These are phyloP conservation scores for Electrona antarctica DNA, from an alignment of 2,113 vertebrate species.

Conservation along the genomic window DNA sequence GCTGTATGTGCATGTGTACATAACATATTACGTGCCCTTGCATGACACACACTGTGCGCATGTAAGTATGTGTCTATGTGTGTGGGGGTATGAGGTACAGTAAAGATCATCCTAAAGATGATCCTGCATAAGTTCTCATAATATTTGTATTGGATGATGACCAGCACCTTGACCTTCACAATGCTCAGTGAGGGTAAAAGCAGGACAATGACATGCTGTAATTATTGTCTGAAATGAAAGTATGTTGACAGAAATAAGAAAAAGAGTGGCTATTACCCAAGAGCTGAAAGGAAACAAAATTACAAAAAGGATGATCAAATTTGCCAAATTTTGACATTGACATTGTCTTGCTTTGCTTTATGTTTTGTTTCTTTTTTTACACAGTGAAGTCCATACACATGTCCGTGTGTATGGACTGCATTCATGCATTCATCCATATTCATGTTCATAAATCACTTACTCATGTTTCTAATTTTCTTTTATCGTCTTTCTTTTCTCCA, in stretches of 20 bases:
- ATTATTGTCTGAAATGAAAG: background rate
- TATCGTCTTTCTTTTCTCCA: conserved; percentile 29
- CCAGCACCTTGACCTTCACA: background rate
- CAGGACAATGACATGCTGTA: background rate
- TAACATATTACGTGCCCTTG: conserved; percentile 5
- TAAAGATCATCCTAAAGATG: background rate
- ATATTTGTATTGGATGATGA: background rate
- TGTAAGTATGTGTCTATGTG: background rate
- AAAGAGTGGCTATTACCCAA: too few relatives aligned
- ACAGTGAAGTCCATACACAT: too few relatives aligned
- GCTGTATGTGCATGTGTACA: background rate
- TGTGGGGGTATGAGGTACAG: too few relatives aligned
- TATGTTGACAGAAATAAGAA: too few relatives aligned
- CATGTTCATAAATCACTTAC: conserved; percentile 31
- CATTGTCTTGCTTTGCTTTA: background rate
- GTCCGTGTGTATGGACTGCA: background rate
- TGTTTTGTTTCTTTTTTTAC: too few relatives aligned
- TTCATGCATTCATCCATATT: conserved; percentile 7
- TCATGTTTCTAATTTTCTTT: conserved; percentile 54
- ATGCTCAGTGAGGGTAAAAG: background rate
- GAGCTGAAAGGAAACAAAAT: too few relatives aligned
- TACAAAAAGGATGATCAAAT: too few relatives aligned
- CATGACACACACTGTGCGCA: background rate
- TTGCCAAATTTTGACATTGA: background rate
- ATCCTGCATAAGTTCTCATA: background rate